Conservation (phyloP, 2,113 vertebrate genomes). For the Galeopterus variegatus region DNA sequence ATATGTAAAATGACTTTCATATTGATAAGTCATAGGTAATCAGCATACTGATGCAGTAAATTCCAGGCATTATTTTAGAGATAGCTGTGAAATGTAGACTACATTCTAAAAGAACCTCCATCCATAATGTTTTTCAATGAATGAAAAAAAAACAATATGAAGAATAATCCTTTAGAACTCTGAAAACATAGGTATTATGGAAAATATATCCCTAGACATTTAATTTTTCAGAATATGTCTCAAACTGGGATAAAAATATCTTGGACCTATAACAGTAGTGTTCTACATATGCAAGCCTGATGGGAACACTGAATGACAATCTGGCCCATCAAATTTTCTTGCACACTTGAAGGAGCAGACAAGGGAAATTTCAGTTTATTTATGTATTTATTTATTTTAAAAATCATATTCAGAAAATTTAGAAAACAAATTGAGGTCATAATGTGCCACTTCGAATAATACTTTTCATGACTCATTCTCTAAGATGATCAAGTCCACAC, state of each 20-base stretch:
- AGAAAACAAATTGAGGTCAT: background rate
- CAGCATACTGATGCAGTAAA: background rate
- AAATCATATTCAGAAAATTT: background rate
- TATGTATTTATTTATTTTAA: background rate
- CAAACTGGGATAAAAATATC: background rate
- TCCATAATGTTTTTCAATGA: background rate
- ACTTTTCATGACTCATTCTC: background rate
- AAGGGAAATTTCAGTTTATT: background rate
- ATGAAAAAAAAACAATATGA: background rate
- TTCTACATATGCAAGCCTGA: background rate
- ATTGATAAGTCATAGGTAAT: background rate
- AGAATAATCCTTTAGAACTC: background rate
- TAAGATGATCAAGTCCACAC: background rate
- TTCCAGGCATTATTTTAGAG: background rate
- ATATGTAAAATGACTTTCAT: background rate
- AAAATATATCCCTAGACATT: background rate
- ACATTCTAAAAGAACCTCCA: background rate
- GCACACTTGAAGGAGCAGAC: background rate
- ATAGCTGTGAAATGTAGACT: background rate
- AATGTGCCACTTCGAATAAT: background rate
- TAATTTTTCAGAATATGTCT: background rate
- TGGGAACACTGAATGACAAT: background rate
- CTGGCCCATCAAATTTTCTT: background rate
- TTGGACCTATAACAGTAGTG: background rate
- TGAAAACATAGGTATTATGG: background rate